Percentiles rank a stretch among this genome's conserved stretches.
Conservation (phyloP, 2,888 invertebrate genomes). For the Xiphydria camelus region DNA sequence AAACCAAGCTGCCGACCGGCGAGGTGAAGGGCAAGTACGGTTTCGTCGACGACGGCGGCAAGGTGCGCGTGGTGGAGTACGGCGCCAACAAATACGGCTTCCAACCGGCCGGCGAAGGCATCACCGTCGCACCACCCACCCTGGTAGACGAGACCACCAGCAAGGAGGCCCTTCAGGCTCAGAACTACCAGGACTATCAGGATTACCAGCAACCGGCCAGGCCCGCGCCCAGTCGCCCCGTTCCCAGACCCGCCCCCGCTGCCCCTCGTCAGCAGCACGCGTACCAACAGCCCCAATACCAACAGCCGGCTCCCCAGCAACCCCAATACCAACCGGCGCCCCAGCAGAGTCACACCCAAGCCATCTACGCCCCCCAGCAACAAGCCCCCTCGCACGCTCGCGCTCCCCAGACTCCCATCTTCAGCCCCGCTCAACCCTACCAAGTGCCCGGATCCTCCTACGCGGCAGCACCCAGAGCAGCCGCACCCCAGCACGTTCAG, state of each 20-base stretch:
- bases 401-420: conserved; percentile 32
- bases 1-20: conserved; percentile 78
- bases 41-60: conserved; percentile 80
- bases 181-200: conserved; percentile 40
- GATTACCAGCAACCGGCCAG: conserved; percentile 37
- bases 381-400: background rate
- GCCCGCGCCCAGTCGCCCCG: conserved; percentile 43
- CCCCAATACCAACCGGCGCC: conserved; percentile 20
- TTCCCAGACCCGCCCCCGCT: conserved; percentile 37
- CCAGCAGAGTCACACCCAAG: conserved; percentile 40
- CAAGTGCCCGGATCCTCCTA: conserved; percentile 39
- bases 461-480: conserved; percentile 33
- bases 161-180: conserved; percentile 38
- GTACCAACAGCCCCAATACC: conserved; percentile 28
- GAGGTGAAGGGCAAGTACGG: conserved; percentile 91
- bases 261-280: conserved; percentile 47
- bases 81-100: conserved; percentile 88
- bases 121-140: conserved; percentile 69
- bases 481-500: conserved; percentile 38
- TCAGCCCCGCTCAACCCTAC: conserved; percentile 41
- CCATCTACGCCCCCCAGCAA: conserved; percentile 41
- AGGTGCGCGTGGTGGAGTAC: conserved; percentile 83
- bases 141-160: conserved; percentile 57
- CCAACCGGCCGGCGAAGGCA: conserved; percentile 84
- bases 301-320: conserved; percentile 28